A percentile compares a stretch with the other conserved stretches of the same genome.
These are phyloP conservation scores for Salvator merianae DNA, from an alignment of 2,113 vertebrate species.

Conservation along the genomic window DNA sequence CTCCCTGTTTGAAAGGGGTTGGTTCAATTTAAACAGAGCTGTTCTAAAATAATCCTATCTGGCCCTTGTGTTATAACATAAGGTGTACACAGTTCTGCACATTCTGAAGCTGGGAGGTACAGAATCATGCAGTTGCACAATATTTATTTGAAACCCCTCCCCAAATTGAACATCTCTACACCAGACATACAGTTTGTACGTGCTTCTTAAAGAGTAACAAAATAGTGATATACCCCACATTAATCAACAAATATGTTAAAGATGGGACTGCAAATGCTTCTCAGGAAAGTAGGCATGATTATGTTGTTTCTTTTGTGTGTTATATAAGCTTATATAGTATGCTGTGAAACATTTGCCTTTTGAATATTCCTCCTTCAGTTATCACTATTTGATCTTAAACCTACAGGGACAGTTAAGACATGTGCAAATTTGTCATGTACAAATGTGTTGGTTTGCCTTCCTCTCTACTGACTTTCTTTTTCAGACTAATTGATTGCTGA, in stretches of 20 bases:
- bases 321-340: background rate
- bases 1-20: no score
- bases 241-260: background rate
- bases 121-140: no score
- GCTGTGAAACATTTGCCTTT: background rate
- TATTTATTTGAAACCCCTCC: no score
- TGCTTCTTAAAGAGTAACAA: no score
- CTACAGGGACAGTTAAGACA: conserved; percentile 10
- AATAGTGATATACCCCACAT: no score
- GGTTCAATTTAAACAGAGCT: no score
- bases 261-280: background rate
- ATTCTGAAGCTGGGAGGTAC: no score
- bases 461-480: conserved; percentile 10
- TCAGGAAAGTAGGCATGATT: background rate
- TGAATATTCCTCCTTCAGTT: background rate
- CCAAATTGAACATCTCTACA: no score
- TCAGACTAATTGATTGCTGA: background rate
- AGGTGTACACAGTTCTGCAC: no score
- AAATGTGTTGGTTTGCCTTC: background rate
- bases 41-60: no score
- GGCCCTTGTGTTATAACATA: no score
- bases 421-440: background rate
- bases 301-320: background rate
- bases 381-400: background rate
- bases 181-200: no score